Conservation (phyloP, 2,113 vertebrate genomes). For the Paracanthobrama guichenoti region DNA sequence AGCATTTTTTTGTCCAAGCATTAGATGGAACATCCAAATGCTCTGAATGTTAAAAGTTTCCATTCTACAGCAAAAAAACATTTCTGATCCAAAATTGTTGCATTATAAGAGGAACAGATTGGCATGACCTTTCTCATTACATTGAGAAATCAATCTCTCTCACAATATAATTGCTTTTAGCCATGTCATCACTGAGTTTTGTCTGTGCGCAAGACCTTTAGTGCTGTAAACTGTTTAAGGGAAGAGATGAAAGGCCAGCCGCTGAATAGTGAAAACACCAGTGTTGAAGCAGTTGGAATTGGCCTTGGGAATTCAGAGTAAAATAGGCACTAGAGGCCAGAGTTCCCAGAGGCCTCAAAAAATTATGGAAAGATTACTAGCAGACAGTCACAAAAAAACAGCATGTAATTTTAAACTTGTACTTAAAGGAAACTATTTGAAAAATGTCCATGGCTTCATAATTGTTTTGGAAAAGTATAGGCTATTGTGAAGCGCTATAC, state of each 20-base stretch:
- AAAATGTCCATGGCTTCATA: neutral
- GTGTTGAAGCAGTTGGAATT: neutral
- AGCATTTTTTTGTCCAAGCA: neutral
- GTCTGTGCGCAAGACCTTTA: neutral
- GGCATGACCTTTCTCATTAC: neutral
- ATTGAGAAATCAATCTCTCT: neutral
- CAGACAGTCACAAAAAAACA: neutral
- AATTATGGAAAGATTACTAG: neutral
- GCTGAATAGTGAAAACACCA: neutral
- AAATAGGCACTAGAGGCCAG: neutral
- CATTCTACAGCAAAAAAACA: neutral
- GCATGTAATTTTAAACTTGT: neutral
- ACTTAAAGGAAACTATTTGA: neutral
- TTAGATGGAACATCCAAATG: neutral
- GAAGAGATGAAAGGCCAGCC: neutral
- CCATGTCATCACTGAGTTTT: neutral
- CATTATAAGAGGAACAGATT: neutral
- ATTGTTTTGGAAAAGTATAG: neutral
- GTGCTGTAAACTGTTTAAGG: neutral
- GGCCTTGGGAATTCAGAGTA: neutral
- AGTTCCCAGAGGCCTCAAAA: slow-evolving; percentile 6
- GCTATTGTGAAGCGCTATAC: neutral
- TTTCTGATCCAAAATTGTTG: neutral
- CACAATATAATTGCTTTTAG: neutral
- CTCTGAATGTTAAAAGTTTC: neutral